Evolutionary conservation across 2,888 invertebrate genomes (phyloP).

Genomic region (Macaria liturata): DNA sequence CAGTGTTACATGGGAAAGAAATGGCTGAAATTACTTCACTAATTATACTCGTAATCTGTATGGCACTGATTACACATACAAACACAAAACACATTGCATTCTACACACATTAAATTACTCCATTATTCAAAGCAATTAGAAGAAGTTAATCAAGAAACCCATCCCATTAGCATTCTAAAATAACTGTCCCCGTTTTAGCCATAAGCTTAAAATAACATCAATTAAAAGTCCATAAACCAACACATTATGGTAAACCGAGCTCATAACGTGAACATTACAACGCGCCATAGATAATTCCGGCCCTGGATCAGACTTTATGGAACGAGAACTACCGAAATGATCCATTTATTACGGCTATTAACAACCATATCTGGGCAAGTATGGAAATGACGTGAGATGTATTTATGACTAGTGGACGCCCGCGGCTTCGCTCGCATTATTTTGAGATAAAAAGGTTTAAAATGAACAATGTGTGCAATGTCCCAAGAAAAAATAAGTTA

Average conservation of each 20-base stretch:
- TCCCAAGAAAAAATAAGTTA: no score
- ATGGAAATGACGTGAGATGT: conserved; percentile 49
- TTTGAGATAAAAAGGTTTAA: not conserved
- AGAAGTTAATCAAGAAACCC: not conserved
- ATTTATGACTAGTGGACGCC: conserved; percentile 33
- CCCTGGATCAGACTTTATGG: conserved; percentile 44
- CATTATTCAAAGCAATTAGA: no score
- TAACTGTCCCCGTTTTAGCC: conserved; percentile 15
- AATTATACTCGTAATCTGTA: no score
- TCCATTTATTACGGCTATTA: conserved; percentile 54
- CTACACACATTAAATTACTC: no score
- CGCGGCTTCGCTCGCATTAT: conserved; percentile 33
- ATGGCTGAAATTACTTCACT: no score
- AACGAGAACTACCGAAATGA: conserved; percentile 44
- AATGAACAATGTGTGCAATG: no score
- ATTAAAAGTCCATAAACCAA: conserved; percentile 26
- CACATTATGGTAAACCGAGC: conserved; percentile 27
- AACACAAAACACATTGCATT: no score
- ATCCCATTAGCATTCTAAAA: conserved; percentile 9
- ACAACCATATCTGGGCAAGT: conserved; percentile 46
- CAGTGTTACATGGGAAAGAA: no score
- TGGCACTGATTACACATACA: no score
- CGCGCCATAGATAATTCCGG: conserved; percentile 35
- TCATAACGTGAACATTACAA: conserved; percentile 31
- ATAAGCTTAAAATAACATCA: conserved; percentile 24